Conservation (phyloP, 2,888 invertebrate genomes). For the Mycalesis mineus region DNA sequence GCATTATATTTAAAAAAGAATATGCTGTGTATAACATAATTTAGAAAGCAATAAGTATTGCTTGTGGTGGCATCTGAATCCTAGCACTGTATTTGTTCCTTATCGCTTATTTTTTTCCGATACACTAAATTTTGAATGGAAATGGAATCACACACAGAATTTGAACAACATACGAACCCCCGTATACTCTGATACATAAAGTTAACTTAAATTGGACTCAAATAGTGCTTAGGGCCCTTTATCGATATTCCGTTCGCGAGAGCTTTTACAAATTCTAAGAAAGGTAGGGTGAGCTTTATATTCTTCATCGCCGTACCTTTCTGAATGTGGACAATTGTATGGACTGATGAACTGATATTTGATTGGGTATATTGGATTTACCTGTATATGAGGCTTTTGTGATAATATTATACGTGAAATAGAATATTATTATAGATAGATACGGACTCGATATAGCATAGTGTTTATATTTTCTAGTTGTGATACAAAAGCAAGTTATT, state of each 20-base stretch:
- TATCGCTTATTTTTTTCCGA: slow-evolving; percentile 1
- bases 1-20: too few relatives aligned
- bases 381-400: too few relatives aligned
- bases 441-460: too few relatives aligned
- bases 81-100: not conserved
- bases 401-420: too few relatives aligned
- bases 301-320: not conserved
- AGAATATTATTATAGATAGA: too few relatives aligned
- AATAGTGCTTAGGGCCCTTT: slow-evolving; percentile 6
- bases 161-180: slow-evolving; percentile 1
- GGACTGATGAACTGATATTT: not conserved
- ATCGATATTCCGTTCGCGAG: not conserved
- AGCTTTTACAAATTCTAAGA: not conserved
- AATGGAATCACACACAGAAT: slow-evolving; percentile 1
- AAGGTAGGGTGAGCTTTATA: not conserved
- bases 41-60: not conserved
- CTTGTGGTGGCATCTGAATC: not conserved
- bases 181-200: slow-evolving; percentile 7
- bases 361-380: not conserved
- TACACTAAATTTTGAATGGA: slow-evolving; percentile 5
- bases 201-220: slow-evolving; percentile 9
- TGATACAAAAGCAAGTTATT: too few relatives aligned
- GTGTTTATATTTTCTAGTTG: too few relatives aligned
- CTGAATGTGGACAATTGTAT: not conserved
- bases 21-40: too few relatives aligned